A percentile compares a stretch with the other conserved stretches of the same genome.
Evolutionary conservation across 2,888 invertebrate species (phyloP).

Genomic region (Crioceris asparagi): DNA sequence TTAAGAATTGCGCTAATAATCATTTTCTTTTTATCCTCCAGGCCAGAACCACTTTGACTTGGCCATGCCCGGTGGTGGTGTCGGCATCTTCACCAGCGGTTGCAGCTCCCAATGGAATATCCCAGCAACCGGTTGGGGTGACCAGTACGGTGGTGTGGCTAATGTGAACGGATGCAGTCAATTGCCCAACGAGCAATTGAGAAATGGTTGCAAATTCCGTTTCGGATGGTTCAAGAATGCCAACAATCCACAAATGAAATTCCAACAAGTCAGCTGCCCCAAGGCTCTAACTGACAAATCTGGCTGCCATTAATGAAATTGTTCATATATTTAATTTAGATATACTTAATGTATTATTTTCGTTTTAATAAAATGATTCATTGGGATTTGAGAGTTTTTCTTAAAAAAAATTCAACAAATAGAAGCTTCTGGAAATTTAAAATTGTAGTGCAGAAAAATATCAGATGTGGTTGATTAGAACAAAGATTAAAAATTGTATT

Average conservation of each 20-base stretch:
- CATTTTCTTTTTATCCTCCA: too few relatives aligned
- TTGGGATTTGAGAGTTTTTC: too few relatives aligned
- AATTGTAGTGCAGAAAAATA: too few relatives aligned
- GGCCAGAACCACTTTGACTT: conserved; percentile 12
- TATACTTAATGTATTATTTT: too few relatives aligned
- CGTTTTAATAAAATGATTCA: too few relatives aligned
- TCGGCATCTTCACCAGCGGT: conserved; percentile 18
- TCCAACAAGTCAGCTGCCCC: conserved; percentile 16
- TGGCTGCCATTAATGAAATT: conserved; percentile 6
- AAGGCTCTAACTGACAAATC: conserved; percentile 11
- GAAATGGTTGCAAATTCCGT: conserved; percentile 17
- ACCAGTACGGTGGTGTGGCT: conserved; percentile 17
- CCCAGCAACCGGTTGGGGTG: conserved; percentile 17
- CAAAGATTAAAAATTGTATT: too few relatives aligned
- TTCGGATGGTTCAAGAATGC: conserved; percentile 18
- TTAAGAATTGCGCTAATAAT: too few relatives aligned
- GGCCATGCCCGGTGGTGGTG: conserved; percentile 15
- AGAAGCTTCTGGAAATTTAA: too few relatives aligned
- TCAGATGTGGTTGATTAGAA: too few relatives aligned
- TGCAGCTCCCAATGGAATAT: conserved; percentile 17
- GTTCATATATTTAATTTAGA: too few relatives aligned
- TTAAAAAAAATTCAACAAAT: too few relatives aligned
- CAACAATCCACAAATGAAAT: conserved; percentile 16
- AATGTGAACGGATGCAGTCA: conserved; percentile 13
- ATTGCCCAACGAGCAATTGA: conserved; percentile 15